These are phyloP conservation scores for Gymnobelideus leadbeateri DNA, from an alignment of 2,113 vertebrate genomes.

Conservation along the genomic window DNA sequence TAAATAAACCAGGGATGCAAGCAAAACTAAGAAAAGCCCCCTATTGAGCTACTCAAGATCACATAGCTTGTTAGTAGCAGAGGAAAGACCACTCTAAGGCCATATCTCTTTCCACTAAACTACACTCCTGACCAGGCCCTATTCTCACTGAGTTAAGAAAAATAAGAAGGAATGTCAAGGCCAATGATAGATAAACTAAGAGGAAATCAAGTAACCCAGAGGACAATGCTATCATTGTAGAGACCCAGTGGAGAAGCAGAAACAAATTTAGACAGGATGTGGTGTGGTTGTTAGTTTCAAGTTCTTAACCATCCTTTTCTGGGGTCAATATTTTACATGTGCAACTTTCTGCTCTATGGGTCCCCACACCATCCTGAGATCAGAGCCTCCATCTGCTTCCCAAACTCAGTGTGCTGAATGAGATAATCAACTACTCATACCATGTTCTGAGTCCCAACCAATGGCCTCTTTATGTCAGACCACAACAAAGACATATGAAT, in stretches of 20 bases:
- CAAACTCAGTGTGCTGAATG: not conserved
- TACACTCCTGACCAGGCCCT: too few relatives aligned
- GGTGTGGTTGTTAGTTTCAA: not conserved
- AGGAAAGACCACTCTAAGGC: not conserved
- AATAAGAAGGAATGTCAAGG: not conserved
- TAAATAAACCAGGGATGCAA: not conserved
- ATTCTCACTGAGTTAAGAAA: not conserved
- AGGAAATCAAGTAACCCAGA: not conserved
- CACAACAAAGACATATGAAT: not conserved
- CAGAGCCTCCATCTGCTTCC: not conserved
- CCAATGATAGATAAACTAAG: not conserved
- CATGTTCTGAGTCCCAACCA: not conserved
- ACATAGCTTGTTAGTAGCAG: not conserved
- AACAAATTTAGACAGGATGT: not conserved
- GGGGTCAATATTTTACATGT: not conserved
- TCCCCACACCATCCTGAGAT: not conserved
- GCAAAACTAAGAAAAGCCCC: not conserved
- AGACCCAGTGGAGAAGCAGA: not conserved
- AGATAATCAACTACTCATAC: not conserved
- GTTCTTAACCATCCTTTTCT: not conserved
- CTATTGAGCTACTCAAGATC: not conserved
- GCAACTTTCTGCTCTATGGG: not conserved
- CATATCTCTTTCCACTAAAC: not conserved
- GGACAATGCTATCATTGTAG: not conserved
- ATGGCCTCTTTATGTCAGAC: not conserved